A percentile compares a stretch with the other conserved stretches of the same genome.
Conservation (phyloP, 2,797 vertebrate species). For the Argya squamiceps region DNA sequence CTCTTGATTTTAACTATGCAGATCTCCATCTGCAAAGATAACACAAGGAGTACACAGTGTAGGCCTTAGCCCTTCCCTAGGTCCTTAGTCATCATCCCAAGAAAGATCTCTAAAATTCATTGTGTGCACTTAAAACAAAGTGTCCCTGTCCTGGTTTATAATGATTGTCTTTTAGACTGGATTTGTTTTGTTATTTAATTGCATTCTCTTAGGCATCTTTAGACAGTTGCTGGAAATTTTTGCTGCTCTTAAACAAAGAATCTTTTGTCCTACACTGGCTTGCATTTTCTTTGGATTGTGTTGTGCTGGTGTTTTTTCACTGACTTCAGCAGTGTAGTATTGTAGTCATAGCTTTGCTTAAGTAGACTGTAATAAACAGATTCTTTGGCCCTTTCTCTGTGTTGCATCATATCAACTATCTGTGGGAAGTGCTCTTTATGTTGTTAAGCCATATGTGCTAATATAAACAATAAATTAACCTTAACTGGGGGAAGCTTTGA, state of each 20-base stretch:
- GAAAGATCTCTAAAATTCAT: conserved; percentile 77
- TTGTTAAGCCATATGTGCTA: neutral
- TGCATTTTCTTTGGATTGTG: conserved; percentile 71
- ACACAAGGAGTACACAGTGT: neutral
- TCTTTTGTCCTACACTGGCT: conserved; percentile 70
- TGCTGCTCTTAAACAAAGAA: conserved; percentile 72
- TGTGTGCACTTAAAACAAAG: conserved; percentile 73
- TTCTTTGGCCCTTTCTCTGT: conserved; percentile 62
- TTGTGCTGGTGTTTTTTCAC: conserved; percentile 71
- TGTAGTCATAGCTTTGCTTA: conserved; percentile 60
- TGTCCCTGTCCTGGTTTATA: conserved; percentile 71
- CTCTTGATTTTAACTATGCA: neutral
- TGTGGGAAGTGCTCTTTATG: conserved; percentile 51
- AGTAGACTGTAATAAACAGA: conserved; percentile 76
- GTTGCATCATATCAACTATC: conserved; percentile 65
- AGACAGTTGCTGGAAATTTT: conserved; percentile 72
- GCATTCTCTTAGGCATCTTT: conserved; percentile 60
- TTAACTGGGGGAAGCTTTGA: conserved; percentile 37
- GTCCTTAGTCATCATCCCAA: neutral
- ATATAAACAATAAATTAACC: conserved; percentile 53
- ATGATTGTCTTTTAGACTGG: conserved; percentile 69
- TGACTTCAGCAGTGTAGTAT: conserved; percentile 66
- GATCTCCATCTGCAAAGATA: neutral
- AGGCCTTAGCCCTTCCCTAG: neutral
- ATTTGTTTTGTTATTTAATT: conserved; percentile 77